Conservation (phyloP, 2,797 vertebrate genomes). For the Molothrus ater region DNA sequence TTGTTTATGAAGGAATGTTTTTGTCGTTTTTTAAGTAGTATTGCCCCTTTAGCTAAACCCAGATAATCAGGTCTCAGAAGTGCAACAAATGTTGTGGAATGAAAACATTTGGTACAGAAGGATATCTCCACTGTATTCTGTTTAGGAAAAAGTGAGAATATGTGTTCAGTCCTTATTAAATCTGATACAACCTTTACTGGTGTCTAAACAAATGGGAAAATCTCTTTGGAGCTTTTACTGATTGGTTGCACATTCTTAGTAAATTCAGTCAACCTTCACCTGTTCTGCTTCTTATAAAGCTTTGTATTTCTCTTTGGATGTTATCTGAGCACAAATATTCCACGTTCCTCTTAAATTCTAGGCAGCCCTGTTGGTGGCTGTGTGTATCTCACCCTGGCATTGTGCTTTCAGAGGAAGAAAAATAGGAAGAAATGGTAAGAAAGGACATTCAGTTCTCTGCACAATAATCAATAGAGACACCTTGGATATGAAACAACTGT, state of each 20-base stretch:
- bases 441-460: not conserved
- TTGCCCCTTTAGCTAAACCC: not conserved
- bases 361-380: not conserved
- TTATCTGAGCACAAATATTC: not conserved
- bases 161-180: not conserved
- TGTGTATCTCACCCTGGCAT: not conserved
- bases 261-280: not conserved
- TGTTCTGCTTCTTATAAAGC: not conserved
- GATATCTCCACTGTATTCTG: not conserved
- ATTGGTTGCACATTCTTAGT: not conserved
- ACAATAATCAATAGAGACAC: not conserved
- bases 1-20: not conserved
- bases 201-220: not conserved
- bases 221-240: not conserved
- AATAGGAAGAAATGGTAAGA: not conserved
- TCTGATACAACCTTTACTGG: not conserved
- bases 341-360: not conserved
- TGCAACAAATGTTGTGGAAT: not conserved
- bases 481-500: not conserved
- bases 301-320: not conserved
- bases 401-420: not conserved
- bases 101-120: not conserved
- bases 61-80: not conserved
- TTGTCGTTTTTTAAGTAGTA: not conserved
- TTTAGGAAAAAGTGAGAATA: not conserved